Evolutionary conservation across 2,113 vertebrate genomes (phyloP).

Genomic region (Actenoides lindsayi): DNA sequence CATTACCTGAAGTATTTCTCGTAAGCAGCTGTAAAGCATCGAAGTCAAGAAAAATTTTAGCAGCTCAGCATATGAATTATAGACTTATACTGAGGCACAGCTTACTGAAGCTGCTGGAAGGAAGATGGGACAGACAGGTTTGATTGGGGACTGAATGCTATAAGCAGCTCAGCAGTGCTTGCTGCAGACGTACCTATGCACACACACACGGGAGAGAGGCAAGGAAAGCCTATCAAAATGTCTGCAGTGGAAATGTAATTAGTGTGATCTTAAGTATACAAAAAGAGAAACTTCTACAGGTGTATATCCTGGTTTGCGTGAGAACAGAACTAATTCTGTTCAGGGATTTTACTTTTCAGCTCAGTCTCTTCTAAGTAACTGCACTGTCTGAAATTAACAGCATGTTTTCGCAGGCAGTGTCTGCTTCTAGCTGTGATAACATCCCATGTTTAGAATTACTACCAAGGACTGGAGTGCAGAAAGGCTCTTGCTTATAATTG

Average conservation of each 20-base stretch:
- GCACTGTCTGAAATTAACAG: too few species aligned
- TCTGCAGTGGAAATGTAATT: not conserved
- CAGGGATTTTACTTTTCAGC: too few species aligned
- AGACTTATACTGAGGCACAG: not conserved
- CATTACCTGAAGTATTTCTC: not conserved
- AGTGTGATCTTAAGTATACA: not conserved
- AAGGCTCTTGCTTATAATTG: too few species aligned
- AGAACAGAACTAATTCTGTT: too few species aligned
- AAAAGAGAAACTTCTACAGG: not conserved
- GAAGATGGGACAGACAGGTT: not conserved
- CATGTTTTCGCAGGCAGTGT: too few species aligned
- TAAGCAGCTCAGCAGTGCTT: not conserved
- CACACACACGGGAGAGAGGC: not conserved
- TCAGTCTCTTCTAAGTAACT: too few species aligned
- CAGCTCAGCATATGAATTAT: not conserved
- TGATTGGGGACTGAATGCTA: not conserved
- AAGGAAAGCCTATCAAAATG: not conserved
- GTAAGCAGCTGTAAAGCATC: not conserved
- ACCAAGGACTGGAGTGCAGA: too few species aligned
- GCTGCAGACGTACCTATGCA: not conserved
- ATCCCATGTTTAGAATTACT: too few species aligned
- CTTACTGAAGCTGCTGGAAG: not conserved
- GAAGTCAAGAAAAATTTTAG: slow-evolving; percentile 27
- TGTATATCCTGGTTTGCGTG: too few species aligned
- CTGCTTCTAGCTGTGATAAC: too few species aligned